Conservation (phyloP, 2,888 invertebrate species). For the Bombyx huttoni region DNA sequence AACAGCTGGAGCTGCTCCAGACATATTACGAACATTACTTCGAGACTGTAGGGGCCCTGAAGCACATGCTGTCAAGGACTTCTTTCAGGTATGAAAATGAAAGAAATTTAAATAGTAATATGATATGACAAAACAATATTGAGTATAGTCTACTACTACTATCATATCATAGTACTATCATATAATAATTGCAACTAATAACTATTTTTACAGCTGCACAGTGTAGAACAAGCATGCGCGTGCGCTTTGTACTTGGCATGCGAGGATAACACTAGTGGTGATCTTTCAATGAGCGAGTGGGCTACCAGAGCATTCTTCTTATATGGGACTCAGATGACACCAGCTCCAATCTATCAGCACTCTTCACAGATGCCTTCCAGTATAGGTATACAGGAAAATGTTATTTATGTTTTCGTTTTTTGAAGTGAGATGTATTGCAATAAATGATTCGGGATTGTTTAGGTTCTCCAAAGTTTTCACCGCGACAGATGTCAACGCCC, state of each 20-base stretch:
- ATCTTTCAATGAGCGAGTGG: conserved; percentile 82
- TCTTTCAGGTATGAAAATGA: conserved; percentile 78
- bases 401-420: too few relatives aligned
- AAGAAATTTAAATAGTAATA: background rate
- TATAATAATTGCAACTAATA: background rate
- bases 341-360: conserved; percentile 31
- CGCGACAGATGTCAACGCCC: conserved; percentile 64
- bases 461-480: conserved; percentile 63
- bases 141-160: background rate
- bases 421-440: too few relatives aligned
- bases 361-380: conserved; percentile 36
- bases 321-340: conserved; percentile 85
- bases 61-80: conserved; percentile 85
- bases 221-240: conserved; percentile 90
- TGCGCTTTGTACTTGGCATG: conserved; percentile 90
- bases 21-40: conserved; percentile 86
- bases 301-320: conserved; percentile 93
- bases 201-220: conserved; percentile 63
- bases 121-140: background rate
- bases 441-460: conserved; percentile 4
- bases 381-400: conserved; percentile 14
- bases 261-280: conserved; percentile 58
- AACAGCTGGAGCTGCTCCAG: conserved; percentile 88
- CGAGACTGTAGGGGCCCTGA: conserved; percentile 89
- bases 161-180: background rate